Evolutionary conservation across 2,888 invertebrate genomes (phyloP).

Genomic region (Ferrisia virgata): DNA sequence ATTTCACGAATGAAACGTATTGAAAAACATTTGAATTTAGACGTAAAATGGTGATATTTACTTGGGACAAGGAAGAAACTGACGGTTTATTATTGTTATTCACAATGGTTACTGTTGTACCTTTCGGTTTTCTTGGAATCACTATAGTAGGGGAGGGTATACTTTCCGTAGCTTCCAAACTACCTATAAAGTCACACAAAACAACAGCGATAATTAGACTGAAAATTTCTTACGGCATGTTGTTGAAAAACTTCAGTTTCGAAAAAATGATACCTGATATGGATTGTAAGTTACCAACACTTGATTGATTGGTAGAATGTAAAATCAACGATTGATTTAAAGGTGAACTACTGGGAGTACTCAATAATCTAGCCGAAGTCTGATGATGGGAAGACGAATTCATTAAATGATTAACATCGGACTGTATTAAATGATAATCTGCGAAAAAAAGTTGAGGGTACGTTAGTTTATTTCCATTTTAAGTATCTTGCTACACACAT

Average conservation of each 20-base stretch:
- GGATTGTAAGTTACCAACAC: slow-evolving; percentile 46
- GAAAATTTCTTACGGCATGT: neutral
- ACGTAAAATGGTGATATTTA: slow-evolving; percentile 41
- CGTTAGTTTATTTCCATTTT: too few species aligned
- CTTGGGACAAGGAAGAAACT: slow-evolving; percentile 51
- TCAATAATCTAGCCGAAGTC: slow-evolving; percentile 45
- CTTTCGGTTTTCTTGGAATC: slow-evolving; percentile 51
- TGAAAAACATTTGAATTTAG: neutral
- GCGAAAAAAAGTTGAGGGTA: neutral
- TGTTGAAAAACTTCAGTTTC: neutral
- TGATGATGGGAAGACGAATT: slow-evolving; percentile 34
- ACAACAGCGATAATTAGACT: neutral
- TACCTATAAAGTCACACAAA: neutral
- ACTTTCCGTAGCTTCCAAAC: slow-evolving; percentile 36
- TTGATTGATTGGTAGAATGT: slow-evolving; percentile 47
- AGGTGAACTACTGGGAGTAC: slow-evolving; percentile 50
- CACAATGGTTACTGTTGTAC: slow-evolving; percentile 75
- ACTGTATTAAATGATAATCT: slow-evolving; percentile 39
- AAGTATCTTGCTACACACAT: too few species aligned
- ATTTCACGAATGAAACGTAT: neutral
- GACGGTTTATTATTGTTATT: slow-evolving; percentile 57
- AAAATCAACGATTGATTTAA: slow-evolving; percentile 49
- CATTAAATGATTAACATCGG: slow-evolving; percentile 28
- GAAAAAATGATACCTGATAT: slow-evolving; percentile 27
- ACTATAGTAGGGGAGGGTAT: slow-evolving; percentile 45